Base-by-base conservation (phyloP, 92 coral and sea anemone species). In the Siderastrea siderea region DNA sequence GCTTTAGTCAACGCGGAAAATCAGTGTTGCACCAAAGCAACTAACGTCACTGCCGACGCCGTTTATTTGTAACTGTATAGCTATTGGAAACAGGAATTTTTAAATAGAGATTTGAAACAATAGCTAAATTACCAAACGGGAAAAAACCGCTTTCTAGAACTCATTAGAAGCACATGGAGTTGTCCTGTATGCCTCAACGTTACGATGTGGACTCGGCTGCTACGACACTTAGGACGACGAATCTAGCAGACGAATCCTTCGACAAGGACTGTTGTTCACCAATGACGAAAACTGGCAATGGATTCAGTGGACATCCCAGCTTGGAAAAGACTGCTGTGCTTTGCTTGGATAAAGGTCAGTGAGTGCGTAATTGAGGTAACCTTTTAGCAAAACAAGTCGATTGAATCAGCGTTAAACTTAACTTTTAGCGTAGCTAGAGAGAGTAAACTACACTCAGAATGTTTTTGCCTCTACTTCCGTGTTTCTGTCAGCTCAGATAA, bases 81-180 rank as follows among this genome's bases (percentile, higher is more conserved):
- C 78, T 19, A 57, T 50, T 59, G 16, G 67, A 12, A 63, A 63
- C 51, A 59, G 82, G 71, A 78, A 78, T 2, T 80, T 43, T 74
- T 53, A 55, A 74, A 74, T 52, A 17, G 8, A 19, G 78, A 5
- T 53, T 80, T 7, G 2, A 44, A 43, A 79, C 73, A 79, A 80
- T 80, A 38, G 84, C 52, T 13, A 4, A 7, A 5, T 7, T 46
- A 38, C 45, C 69, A 79, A 78, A 80, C 64, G 48, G 84, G 84
- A 67, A 80, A 67, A 66, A 80, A 9, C 26, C 0, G 12, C 10
- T 13, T 15, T 6, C 50, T 13, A 4, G 68, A 69, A 53, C 58
- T 16, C 13, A 15, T 48, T 48, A 5, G 54, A 57, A 71, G 68
- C 69, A 10, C 48, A 71, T 82, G 86, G 86, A 70, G 69, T 17